Base-by-base conservation (phyloP, 2,888 invertebrate species). In the Platerodrilus igneus region DNA sequence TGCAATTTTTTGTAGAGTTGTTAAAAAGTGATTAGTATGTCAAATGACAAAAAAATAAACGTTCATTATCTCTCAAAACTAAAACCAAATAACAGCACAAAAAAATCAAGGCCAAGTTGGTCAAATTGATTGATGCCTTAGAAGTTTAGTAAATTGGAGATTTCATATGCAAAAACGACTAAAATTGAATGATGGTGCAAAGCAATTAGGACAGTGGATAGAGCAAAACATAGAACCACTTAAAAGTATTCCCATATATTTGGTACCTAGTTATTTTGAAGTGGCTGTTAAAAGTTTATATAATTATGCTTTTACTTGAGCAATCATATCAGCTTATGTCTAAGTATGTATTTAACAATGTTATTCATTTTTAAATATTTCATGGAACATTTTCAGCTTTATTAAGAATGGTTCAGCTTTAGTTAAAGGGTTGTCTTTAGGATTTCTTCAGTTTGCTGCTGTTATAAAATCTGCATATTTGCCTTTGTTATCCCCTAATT, bases 261-360 rank as follows among this genome's bases (percentile, higher is more conserved):
- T 99, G 59, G 81, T 93, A 50, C 97, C 97, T 2, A 79, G 85
- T 47, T 94, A 94, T 68, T 95, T 93, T 69, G 96, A 92, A 71
- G 77, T 83, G 14, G 73, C 91, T 25, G 60, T 91, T 4, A 82
- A 81, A 10, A 83, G 83, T 33, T 71, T 84, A 14, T 84, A 86
- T 60, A 70, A n/a, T n/a, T n/a, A n/a, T 77, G 38, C 67, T 75
- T 4, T 63, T 88, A 6, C 65, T 87, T 37, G 76, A 81, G 41
- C 77, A 77, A 37, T 75, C 78, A 14, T 79, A 79, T 62, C 67
- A 69, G 35, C 66, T 79, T 28, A 86, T 89, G 86, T 77, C 83
- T 6, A 73, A 75, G 83, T 86, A 71, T 70, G 76, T 59, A 20
- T 9, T 3, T 5, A 6, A n/a, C 10, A 10, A 38, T 30, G 30